Conservation (phyloP, 2,113 vertebrate species). For the Eulemur rufifrons region DNA sequence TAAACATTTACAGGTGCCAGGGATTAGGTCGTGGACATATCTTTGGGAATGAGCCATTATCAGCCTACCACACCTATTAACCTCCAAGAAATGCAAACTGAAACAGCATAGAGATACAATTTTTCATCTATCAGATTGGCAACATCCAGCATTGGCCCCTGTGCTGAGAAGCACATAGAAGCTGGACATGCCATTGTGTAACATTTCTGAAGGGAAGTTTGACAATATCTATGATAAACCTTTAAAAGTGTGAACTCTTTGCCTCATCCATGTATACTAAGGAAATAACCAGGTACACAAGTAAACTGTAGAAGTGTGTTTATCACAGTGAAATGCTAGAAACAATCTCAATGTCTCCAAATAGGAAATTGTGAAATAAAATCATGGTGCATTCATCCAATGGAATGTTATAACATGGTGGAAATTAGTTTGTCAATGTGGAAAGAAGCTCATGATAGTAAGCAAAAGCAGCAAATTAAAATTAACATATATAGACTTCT, state of each 20-base stretch:
- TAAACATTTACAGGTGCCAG: not conserved
- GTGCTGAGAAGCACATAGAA: not conserved
- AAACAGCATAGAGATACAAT: not conserved
- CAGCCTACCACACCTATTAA: not conserved
- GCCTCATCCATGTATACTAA: not conserved
- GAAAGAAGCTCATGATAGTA: not conserved
- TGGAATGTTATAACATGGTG: not conserved
- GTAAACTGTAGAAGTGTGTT: not conserved
- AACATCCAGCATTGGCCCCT: not conserved
- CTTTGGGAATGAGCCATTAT: not conserved
- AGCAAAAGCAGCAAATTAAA: not conserved
- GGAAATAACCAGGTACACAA: not conserved
- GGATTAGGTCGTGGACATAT: not conserved
- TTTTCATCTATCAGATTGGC: conserved; percentile 61
- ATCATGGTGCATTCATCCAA: not conserved
- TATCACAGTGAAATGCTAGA: not conserved
- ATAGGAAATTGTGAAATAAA: not conserved
- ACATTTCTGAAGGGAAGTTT: conserved; percentile 20
- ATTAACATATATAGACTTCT: not conserved
- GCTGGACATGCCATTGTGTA: not conserved
- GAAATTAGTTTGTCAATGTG: not conserved
- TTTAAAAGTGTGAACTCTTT: not conserved
- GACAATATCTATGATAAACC: not conserved
- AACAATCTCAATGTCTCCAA: not conserved
- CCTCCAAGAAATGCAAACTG: conserved; percentile 43